These are phyloP conservation scores for Cheilosia impressa DNA, from an alignment of 2,888 invertebrate genomes.

Conservation along the genomic window DNA sequence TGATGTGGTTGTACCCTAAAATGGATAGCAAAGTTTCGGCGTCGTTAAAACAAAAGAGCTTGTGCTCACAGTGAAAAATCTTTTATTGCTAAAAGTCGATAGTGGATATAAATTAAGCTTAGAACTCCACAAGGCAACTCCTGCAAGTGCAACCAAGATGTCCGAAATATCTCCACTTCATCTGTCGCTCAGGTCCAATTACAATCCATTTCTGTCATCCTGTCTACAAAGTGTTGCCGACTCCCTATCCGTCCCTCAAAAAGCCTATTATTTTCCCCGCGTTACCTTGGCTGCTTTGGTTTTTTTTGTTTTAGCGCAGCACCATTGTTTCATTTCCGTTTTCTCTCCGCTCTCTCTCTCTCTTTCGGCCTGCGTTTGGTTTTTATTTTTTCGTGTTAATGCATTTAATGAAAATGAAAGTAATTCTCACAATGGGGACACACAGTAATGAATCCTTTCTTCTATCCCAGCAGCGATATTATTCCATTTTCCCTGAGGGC, in stretches of 20 bases:
- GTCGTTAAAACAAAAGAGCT: no score
- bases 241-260: conserved; percentile 5
- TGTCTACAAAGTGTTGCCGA: not conserved
- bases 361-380: conserved; percentile 18
- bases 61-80: no score
- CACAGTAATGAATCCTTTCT: conserved; percentile 73
- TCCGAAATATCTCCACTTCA: no score
- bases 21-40: no score
- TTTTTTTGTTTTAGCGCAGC: conserved; percentile 50
- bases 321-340: conserved; percentile 46
- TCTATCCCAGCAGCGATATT: conserved; percentile 58
- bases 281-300: conserved; percentile 40
- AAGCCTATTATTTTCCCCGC: conserved; percentile 40
- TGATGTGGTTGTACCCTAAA: no score
- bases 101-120: no score
- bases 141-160: no score
- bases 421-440: conserved; percentile 68
- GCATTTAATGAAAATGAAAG: conserved; percentile 75
- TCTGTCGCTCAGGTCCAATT: not conserved
- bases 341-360: not conserved
- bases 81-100: no score
- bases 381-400: conserved; percentile 54
- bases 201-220: not conserved
- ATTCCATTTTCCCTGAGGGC: conserved; percentile 63
- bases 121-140: no score